Base-by-base conservation (phyloP, 1,140 invertebrate genomes). In the Drosophila equinoxialis region DNA sequence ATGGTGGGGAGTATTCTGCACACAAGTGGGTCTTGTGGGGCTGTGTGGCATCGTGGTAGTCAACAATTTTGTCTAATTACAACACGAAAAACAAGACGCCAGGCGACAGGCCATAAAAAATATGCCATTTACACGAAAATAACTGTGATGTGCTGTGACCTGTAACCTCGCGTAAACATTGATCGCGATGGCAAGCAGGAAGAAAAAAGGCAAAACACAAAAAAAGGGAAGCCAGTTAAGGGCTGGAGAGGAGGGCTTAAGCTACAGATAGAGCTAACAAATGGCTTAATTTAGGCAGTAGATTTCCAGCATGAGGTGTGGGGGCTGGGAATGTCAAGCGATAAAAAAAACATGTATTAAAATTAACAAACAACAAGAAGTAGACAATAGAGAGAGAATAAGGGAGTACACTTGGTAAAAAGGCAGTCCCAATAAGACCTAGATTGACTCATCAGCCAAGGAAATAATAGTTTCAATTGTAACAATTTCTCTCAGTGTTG, bases 311-410 rank as follows among this genome's bases (percentile, higher is more conserved):
- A 6, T 30, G 30, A 6, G 30, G 30, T 30, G 5, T 30, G 30
- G 30, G 30, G 30, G 5, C 0, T 51, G 45, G 45, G 45, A 79
- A 78, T 79, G 77, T 66, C 66, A 59, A 58, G 69, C 81, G 77
- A 83, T 84, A 84, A 84, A 84, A 72, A 77, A 63, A 64, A 83
- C 81, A 85, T 65, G 77, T 79, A 89, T 84, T 86, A 79, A 86
- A 89, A 89, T 82, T 73, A 89, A 71, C 75, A 71, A 86, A 89
- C 81, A 82, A 86, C 79, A 84, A 89, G 79, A 68, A 41, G 70
- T 39, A 83, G 83, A 83, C 65, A 74, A 65, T 48, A 62, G 39
- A 7, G 8, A 17, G n/a, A 20, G 39, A n/a, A 4, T 17, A 7
- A 3, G 10, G 8, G 60, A 14, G 11, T 23, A 51, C 45, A 51